Evolutionary conservation across 1,140 invertebrate species (phyloP).

Genomic region (Cotesia vestalis): DNA sequence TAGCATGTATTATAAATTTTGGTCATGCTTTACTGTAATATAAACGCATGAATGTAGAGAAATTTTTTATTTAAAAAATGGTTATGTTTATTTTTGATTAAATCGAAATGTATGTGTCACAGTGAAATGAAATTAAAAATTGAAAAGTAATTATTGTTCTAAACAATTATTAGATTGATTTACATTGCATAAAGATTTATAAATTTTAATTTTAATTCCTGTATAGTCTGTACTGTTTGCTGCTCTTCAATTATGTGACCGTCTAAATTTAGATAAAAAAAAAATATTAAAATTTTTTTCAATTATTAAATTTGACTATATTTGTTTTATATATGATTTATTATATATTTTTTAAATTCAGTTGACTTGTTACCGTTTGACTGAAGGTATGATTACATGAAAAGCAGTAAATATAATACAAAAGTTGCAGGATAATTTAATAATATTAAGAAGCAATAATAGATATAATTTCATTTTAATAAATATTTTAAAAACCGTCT

Average conservation of each 20-base stretch:
- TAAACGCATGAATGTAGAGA: slow-evolving; percentile 29
- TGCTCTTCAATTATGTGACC: slow-evolving; percentile 49
- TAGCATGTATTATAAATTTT: slow-evolving; percentile 29
- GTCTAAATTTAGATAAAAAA: slow-evolving; percentile 43
- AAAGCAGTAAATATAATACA: slow-evolving; percentile 54
- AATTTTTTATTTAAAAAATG: slow-evolving; percentile 26
- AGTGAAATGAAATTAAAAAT: slow-evolving; percentile 39
- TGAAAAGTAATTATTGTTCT: slow-evolving; percentile 18
- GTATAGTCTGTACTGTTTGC: slow-evolving; percentile 50
- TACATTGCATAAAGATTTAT: slow-evolving; percentile 39
- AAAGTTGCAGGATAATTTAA: slow-evolving; percentile 54
- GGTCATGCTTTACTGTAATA: slow-evolving; percentile 21
- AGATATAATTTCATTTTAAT: slow-evolving; percentile 63
- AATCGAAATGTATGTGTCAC: slow-evolving; percentile 38
- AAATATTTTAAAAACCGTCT: slow-evolving; percentile 61
- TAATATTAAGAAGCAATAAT: slow-evolving; percentile 62
- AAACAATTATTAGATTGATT: slow-evolving; percentile 35
- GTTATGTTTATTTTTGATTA: slow-evolving; percentile 38
- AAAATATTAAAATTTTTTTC: slow-evolving; percentile 36
- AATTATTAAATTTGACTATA: slow-evolving; percentile 21
- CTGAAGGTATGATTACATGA: slow-evolving; percentile 44
- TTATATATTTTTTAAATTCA: slow-evolving; percentile 5
- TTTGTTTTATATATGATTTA: slow-evolving; percentile 24
- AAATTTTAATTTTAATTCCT: slow-evolving; percentile 40
- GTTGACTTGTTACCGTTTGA: not conserved